Evolutionary conservation across 2,888 invertebrate genomes (phyloP).

Genomic region (Thera britannica): DNA sequence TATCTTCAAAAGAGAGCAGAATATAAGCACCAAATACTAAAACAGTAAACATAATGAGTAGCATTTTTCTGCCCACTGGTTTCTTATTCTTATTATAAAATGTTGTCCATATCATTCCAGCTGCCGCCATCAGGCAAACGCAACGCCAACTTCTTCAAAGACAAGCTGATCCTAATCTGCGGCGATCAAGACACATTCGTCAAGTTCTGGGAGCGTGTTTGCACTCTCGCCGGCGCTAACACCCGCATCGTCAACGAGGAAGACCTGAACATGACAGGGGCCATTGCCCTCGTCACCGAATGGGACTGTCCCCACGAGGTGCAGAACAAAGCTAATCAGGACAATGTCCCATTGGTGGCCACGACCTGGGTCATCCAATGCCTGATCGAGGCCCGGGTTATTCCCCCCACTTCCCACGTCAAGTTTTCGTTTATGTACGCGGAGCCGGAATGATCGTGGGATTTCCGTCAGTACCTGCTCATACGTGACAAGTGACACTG

Average conservation of each 20-base stretch:
- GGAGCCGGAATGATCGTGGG: conserved; percentile 83
- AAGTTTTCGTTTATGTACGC: conserved; percentile 83
- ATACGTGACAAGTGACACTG: conserved; percentile 81
- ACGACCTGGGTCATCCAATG: conserved; percentile 89
- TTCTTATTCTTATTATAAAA: no score
- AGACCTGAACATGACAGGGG: conserved; percentile 75
- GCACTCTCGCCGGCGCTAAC: conserved; percentile 83
- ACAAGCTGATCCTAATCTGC: conserved; percentile 79
- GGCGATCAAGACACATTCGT: conserved; percentile 82
- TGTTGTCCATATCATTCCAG: conserved; percentile 46
- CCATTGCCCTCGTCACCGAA: conserved; percentile 85
- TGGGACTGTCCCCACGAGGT: conserved; percentile 85
- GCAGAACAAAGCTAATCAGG: conserved; percentile 81
- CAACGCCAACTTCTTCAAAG: conserved; percentile 75
- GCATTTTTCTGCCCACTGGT: no score
- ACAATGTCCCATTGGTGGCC: conserved; percentile 87
- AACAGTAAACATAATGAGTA: no score
- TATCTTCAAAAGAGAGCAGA: no score
- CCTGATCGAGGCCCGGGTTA: conserved; percentile 85
- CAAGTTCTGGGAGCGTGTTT: conserved; percentile 86
- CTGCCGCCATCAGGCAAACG: conserved; percentile 63
- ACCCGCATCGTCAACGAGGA: conserved; percentile 78
- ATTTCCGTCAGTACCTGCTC: conserved; percentile 77
- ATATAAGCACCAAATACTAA: no score
- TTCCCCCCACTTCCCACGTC: conserved; percentile 77